Conservation (phyloP, 2,888 invertebrate genomes). For the Tenthredo amoena region DNA sequence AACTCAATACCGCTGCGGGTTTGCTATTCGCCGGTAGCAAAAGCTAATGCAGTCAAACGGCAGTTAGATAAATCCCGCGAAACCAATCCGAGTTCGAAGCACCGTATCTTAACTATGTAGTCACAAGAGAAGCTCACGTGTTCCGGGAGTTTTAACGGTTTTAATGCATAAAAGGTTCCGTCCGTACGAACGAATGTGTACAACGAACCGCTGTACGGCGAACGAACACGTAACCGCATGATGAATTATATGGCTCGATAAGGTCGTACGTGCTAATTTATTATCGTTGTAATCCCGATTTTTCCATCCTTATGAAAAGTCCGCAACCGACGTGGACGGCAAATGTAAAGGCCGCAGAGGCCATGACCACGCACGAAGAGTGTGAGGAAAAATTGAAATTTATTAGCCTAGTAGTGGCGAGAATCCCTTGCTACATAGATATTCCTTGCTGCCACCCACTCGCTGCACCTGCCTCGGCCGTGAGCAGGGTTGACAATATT, state of each 20-base stretch:
- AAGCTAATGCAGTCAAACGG: slow-evolving; percentile 43
- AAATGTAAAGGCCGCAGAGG: slow-evolving; percentile 41
- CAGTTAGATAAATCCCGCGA: slow-evolving; percentile 41
- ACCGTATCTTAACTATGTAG: slow-evolving; percentile 49
- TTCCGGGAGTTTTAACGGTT: slow-evolving; percentile 66
- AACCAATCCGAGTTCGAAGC: slow-evolving; percentile 36
- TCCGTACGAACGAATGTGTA: slow-evolving; percentile 55
- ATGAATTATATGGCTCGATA: slow-evolving; percentile 76
- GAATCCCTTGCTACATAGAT: slow-evolving; percentile 44
- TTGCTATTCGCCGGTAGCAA: slow-evolving; percentile 39
- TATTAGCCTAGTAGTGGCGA: slow-evolving; percentile 59
- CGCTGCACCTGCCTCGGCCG: slow-evolving; percentile 35
- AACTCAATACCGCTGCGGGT: slow-evolving; percentile 37
- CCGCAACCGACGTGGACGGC: slow-evolving; percentile 50
- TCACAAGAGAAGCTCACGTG: slow-evolving; percentile 48
- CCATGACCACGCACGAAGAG: slow-evolving; percentile 44
- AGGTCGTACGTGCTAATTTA: slow-evolving; percentile 75
- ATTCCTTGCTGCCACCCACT: slow-evolving; percentile 40
- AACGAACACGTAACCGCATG: slow-evolving; percentile 70
- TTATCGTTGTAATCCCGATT: slow-evolving; percentile 72
- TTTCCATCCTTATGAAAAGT: slow-evolving; percentile 44
- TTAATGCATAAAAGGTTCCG: slow-evolving; percentile 67
- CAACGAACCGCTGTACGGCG: slow-evolving; percentile 56
- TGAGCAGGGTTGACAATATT: slow-evolving; percentile 45
- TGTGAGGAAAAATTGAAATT: slow-evolving; percentile 65